Conservation (phyloP, 2,888 invertebrate genomes). For the Rhagophthalmus giganteus region DNA sequence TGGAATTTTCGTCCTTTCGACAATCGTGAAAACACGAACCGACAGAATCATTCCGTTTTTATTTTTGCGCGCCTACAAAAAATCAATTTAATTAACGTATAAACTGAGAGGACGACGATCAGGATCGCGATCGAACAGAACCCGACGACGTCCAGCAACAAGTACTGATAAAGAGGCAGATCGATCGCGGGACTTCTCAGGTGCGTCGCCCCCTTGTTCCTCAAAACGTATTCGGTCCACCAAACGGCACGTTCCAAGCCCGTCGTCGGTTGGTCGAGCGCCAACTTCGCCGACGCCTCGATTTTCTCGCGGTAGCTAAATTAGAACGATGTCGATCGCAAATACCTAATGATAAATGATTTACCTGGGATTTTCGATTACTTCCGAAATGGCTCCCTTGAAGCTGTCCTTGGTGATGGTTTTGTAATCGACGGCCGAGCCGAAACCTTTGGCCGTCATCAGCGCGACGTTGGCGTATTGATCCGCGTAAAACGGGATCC, state of each 20-base stretch:
- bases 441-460: conserved; percentile 40
- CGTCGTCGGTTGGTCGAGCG: conserved; percentile 5
- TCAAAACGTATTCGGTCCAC: conserved; percentile 14
- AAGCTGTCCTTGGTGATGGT: conserved; percentile 43
- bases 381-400: conserved; percentile 39
- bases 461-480: conserved; percentile 49
- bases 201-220: conserved; percentile 5
- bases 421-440: conserved; percentile 44
- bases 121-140: background rate
- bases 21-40: too few relatives aligned
- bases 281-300: background rate
- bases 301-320: conserved; percentile 2
- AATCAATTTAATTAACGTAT: too few relatives aligned
- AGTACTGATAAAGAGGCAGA: conserved; percentile 6
- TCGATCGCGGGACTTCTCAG: conserved; percentile 2
- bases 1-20: too few relatives aligned
- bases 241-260: conserved; percentile 9
- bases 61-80: too few relatives aligned
- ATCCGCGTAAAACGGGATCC: conserved; percentile 54
- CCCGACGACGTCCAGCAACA: conserved; percentile 8
- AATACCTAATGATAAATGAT: too few relatives aligned
- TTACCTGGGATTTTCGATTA: conserved; percentile 29
- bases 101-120: too few relatives aligned
- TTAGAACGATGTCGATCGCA: too few relatives aligned
- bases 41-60: too few relatives aligned